Evolutionary conservation across 2,797 vertebrate genomes (phyloP).

Genomic region (Cryptoblepharus egeriae): DNA sequence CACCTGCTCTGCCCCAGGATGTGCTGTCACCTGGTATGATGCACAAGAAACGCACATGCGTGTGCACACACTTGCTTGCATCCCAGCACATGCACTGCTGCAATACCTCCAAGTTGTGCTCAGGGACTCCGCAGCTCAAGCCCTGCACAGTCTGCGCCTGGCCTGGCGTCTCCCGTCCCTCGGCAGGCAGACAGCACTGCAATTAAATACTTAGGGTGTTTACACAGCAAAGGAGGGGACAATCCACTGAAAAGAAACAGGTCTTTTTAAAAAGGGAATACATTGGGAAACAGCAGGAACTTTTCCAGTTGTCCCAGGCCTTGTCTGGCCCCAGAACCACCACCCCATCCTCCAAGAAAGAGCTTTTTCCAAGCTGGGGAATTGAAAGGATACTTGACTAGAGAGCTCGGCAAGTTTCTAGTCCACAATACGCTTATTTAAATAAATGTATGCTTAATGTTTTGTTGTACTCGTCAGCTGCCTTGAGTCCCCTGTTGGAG

Average conservation of each 20-base stretch:
- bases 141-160: background rate
- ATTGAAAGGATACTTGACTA: background rate
- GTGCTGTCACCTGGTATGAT: too few species aligned
- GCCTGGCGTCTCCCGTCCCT: background rate
- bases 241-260: background rate
- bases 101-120: too few species aligned
- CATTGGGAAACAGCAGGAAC: background rate
- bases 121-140: background rate
- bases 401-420: background rate
- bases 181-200: constrained; percentile 2
- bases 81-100: too few species aligned
- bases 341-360: background rate
- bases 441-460: background rate
- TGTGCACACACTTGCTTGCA: too few species aligned
- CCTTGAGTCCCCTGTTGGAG: too few species aligned
- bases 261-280: background rate
- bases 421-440: background rate
- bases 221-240: background rate
- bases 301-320: background rate
- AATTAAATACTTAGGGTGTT: constrained; percentile 11
- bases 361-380: background rate
- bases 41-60: background rate
- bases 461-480: background rate
- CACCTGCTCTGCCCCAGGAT: background rate
- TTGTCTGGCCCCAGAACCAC: background rate